Conservation (phyloP, 2,888 invertebrate genomes). For the Cerastis leucographa region DNA sequence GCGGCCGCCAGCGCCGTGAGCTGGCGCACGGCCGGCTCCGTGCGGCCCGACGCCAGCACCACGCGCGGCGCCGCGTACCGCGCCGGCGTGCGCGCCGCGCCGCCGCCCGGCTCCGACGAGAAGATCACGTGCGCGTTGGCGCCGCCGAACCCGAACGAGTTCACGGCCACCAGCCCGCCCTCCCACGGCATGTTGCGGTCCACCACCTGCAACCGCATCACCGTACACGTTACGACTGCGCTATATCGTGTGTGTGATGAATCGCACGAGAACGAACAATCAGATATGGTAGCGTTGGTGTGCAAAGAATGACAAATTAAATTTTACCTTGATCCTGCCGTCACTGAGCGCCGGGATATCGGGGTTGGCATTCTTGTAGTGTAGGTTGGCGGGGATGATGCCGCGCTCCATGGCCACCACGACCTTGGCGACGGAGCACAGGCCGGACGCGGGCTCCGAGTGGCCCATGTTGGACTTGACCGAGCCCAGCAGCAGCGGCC, state of each 20-base stretch:
- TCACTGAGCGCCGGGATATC: constrained; percentile 97
- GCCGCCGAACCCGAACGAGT: constrained; percentile 99
- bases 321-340: constrained; percentile 94
- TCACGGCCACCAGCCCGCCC: constrained; percentile 97
- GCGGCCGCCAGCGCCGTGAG: constrained; percentile 92
- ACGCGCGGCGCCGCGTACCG: constrained; percentile 84
- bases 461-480: constrained; percentile 99
- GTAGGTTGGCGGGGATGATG: constrained; percentile 97
- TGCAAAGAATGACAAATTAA: background rate
- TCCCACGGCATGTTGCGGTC: constrained; percentile 95
- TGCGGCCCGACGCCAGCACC: constrained; percentile 95
- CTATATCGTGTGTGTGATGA: background rate
- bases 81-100: constrained; percentile 88
- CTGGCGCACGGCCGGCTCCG: constrained; percentile 93
- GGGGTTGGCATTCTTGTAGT: constrained; percentile 96
- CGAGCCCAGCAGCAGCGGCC: constrained; percentile 97
- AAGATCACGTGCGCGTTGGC: constrained; percentile 98
- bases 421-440: constrained; percentile 97
- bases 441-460: constrained; percentile 97
- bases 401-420: constrained; percentile 98
- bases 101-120: constrained; percentile 92
- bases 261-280: background rate
- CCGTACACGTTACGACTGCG: background rate
- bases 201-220: constrained; percentile 91
- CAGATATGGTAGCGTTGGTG: background rate